A percentile compares a stretch with the other conserved stretches of the same genome.
Conservation (phyloP, 2,113 vertebrate species). For the Trichechus manatus region DNA sequence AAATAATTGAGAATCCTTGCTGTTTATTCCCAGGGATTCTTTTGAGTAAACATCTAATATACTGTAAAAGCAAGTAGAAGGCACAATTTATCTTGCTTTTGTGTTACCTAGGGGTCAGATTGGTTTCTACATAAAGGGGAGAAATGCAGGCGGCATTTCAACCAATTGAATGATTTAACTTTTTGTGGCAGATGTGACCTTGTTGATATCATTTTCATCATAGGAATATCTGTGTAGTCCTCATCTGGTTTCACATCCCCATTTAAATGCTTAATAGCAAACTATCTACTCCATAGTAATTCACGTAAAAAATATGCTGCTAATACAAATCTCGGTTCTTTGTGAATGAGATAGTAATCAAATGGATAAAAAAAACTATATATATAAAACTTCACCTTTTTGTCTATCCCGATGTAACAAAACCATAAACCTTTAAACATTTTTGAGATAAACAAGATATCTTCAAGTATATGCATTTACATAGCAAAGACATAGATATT, state of each 20-base stretch:
- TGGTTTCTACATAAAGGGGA: constrained; percentile 33
- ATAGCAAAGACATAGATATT: neutral
- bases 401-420: constrained; percentile 66
- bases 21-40: constrained; percentile 59
- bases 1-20: constrained; percentile 48
- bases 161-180: constrained; percentile 6
- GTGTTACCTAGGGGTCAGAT: neutral
- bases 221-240: constrained; percentile 49
- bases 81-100: constrained; percentile 42
- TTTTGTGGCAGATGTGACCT: constrained; percentile 70
- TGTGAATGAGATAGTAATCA: constrained; percentile 76
- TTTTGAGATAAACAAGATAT: neutral
- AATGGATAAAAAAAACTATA: constrained; percentile 58
- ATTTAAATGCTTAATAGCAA: constrained; percentile 76
- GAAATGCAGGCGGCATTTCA: constrained; percentile 60
- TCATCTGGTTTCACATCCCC: constrained; percentile 69
- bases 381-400: constrained; percentile 23
- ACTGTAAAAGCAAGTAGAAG: constrained; percentile 62
- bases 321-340: constrained; percentile 69
- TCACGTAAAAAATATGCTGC: constrained; percentile 71
- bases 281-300: constrained; percentile 76
- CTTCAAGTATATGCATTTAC: neutral
- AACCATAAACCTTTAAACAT: neutral
- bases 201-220: constrained; percentile 61
- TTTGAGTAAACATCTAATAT: constrained; percentile 60